Conservation (phyloP, 2,113 vertebrate genomes). For the Tamias sibiricus region DNA sequence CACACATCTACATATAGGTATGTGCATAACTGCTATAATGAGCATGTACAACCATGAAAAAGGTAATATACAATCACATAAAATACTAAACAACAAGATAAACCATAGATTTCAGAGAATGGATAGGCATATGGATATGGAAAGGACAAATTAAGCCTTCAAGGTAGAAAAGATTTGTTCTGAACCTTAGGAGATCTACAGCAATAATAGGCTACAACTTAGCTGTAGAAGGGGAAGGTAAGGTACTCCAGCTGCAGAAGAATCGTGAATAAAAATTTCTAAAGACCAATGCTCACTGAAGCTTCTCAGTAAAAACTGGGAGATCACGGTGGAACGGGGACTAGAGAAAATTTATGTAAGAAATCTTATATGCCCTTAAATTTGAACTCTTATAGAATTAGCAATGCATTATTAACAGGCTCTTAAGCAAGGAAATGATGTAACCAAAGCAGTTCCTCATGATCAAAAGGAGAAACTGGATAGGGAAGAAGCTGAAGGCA, state of each 20-base stretch:
- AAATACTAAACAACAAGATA: neutral
- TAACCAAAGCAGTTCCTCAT: neutral
- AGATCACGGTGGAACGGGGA: neutral
- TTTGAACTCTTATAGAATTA: conserved; percentile 32
- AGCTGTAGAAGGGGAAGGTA: neutral
- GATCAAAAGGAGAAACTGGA: neutral
- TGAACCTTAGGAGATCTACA: conserved; percentile 1
- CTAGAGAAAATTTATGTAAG: neutral
- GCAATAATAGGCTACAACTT: neutral
- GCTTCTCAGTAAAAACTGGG: neutral
- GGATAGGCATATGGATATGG: neutral
- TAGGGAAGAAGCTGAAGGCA: neutral
- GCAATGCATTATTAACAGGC: neutral
- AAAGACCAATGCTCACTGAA: neutral
- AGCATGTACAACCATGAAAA: neutral
- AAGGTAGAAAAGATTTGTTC: neutral
- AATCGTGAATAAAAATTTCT: neutral
- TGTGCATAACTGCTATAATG: neutral
- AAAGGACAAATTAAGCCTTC: conserved; percentile 33
- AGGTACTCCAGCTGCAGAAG: neutral
- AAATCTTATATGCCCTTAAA: neutral
- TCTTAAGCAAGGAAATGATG: conserved; percentile 13
- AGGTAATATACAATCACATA: neutral
- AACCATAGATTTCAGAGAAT: conserved; percentile 17
- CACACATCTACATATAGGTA: neutral